Base-by-base conservation (phyloP, 2,797 vertebrate genomes). In the Tenualosa ilisha region DNA sequence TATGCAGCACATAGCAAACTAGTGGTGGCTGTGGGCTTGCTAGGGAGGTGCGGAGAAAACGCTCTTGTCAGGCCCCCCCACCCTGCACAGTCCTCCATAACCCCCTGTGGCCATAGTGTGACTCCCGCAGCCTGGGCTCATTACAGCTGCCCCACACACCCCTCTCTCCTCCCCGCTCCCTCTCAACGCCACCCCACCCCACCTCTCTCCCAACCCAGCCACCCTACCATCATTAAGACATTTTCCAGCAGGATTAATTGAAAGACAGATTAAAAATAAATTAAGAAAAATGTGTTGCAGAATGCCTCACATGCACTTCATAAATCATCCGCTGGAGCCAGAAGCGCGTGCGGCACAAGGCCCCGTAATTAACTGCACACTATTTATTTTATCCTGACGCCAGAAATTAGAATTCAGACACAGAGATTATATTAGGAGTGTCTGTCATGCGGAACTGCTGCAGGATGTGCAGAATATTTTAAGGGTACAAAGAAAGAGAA, bases 231-330 rank as follows among this genome's bases (percentile, higher is more conserved):
- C 97, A 98, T 98, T 98, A 97, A 98, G 97, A 98, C 95, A 91
- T 98, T 97, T 75, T 97, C 96, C 96, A 94, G 95, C 94, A 94
- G 97, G 97, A 98, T 97, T 97, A 98, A 99, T 98, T 98, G 97
- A 98, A 97, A 97, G 97, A 96, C 97, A 97, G 97, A 98, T 98
- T 98, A 98, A 97, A 98, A 98, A 98, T 97, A 97, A 98, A 98
- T 98, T 98, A 98, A 97, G 97, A 99, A 97, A 97, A 99, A 98
- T 98, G 97, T 95, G 75, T 97, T 95, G 96, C 96, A 96, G 96
- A 96, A 97, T 95, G 95, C 95, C 92, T 75, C 93, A 94, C 95
- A 94, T 93, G 91, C 91, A 96, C 97, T 98, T 97, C 97, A 97
- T 99, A 98, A 98, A 99, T 99, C 98, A 98, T 91, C 92, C 91